phyloP scores from a whole-genome alignment of 2,797 vertebrate genomes.

The Intellagama lesueurii region DNA sequence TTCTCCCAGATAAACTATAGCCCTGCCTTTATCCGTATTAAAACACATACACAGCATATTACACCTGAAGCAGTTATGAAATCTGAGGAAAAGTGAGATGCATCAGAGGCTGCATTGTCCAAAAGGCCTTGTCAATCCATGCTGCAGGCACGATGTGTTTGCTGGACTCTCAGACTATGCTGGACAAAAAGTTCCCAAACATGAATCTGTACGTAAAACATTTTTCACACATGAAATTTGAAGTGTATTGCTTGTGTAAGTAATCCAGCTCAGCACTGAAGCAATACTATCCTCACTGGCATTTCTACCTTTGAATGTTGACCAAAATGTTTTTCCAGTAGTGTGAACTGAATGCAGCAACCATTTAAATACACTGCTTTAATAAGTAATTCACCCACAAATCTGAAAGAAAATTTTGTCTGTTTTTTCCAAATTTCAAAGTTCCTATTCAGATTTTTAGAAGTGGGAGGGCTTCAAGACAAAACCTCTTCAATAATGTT shows the following conservation, averaged over 20 bases:
- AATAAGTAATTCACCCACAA: not conserved
- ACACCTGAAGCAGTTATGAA: not conserved
- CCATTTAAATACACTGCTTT: not conserved
- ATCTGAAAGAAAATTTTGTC: not conserved
- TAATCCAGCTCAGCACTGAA: not conserved
- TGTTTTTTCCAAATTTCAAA: not conserved
- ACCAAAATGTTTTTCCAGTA: not conserved
- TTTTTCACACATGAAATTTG: not conserved
- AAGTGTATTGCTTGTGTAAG: not conserved
- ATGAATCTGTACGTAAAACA: not conserved
- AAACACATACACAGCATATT: not conserved
- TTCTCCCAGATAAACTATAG: not conserved
- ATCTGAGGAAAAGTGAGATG: not conserved
- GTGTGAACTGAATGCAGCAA: not conserved
- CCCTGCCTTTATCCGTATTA: not conserved
- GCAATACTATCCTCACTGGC: not conserved
- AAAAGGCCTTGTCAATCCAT: not conserved
- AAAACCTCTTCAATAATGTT: not conserved
- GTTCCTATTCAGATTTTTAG: not conserved
- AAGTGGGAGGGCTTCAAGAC: not conserved
- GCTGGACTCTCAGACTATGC: not conserved
- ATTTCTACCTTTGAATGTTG: not conserved
- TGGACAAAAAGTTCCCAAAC: not conserved
- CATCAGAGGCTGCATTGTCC: not conserved
- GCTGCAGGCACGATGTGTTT: not conserved